Evolutionary conservation across 1,140 invertebrate genomes (phyloP).

Genomic region (Rhynchophorus ferrugineus): DNA sequence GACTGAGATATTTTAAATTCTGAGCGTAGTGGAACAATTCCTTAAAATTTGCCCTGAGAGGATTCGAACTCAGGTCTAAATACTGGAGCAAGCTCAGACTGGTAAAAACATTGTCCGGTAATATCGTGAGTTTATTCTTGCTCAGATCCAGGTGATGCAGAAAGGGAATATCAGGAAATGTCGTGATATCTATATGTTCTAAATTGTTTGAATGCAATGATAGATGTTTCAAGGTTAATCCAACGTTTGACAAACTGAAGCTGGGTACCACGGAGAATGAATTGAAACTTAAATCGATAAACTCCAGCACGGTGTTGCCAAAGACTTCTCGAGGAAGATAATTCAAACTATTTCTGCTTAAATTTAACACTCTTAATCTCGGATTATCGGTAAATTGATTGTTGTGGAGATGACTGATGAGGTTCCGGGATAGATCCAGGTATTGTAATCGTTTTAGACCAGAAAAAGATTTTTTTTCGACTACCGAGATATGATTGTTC

Average conservation of each 20-base stretch:
- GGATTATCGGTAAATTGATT: slow-evolving; percentile 74
- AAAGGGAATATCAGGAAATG: slow-evolving; percentile 74
- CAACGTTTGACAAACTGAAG: slow-evolving; percentile 62
- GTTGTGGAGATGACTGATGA: slow-evolving; percentile 66
- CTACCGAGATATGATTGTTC: slow-evolving; percentile 63
- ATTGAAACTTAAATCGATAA: slow-evolving; percentile 72
- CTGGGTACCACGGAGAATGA: slow-evolving; percentile 68
- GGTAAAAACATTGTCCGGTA: slow-evolving; percentile 84
- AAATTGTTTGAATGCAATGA: slow-evolving; percentile 73
- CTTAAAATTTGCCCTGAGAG: slow-evolving; percentile 77
- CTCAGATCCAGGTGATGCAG: slow-evolving; percentile 71
- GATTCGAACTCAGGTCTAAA: slow-evolving; percentile 73
- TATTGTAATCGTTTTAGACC: slow-evolving; percentile 66
- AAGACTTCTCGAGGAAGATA: slow-evolving; percentile 73
- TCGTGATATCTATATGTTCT: slow-evolving; percentile 80
- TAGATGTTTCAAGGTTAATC: slow-evolving; percentile 65
- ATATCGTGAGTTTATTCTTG: slow-evolving; percentile 71
- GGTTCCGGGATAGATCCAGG: slow-evolving; percentile 72
- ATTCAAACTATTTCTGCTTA: slow-evolving; percentile 67
- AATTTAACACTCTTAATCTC: slow-evolving; percentile 65
- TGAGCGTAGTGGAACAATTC: slow-evolving; percentile 84
- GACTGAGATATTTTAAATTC: slow-evolving; percentile 64
- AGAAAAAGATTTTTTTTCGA: slow-evolving; percentile 67
- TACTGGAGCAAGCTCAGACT: slow-evolving; percentile 68
- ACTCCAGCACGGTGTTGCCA: slow-evolving; percentile 69